These are phyloP conservation scores for Magallana ariakensis DNA, from an alignment of 1,140 invertebrate genomes.

Conservation along the genomic window DNA sequence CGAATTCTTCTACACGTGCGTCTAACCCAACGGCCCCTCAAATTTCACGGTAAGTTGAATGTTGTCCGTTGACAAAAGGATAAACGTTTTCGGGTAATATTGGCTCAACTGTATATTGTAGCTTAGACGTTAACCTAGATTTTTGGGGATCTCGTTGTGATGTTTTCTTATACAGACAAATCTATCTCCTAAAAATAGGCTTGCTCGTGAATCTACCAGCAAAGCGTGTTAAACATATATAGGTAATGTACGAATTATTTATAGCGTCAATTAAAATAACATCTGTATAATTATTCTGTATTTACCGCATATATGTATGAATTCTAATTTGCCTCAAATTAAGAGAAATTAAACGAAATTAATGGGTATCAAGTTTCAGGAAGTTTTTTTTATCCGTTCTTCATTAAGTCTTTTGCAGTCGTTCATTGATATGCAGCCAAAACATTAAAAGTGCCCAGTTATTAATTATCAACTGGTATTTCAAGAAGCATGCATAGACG, in stretches of 20 bases:
- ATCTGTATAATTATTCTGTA: constrained; percentile 23
- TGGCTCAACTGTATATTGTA: too few relatives aligned
- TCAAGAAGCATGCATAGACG: too few relatives aligned
- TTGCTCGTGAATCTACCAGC: neutral
- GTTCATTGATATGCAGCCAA: too few relatives aligned
- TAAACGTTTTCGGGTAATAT: too few relatives aligned
- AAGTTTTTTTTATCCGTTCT: too few relatives aligned
- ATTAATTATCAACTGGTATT: too few relatives aligned
- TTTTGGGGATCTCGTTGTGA: neutral
- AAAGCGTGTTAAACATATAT: neutral
- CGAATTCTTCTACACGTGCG: neutral
- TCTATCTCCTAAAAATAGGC: neutral
- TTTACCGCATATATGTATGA: neutral
- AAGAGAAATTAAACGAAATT: neutral
- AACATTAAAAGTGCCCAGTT: too few relatives aligned
- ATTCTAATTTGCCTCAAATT: constrained; percentile 6
- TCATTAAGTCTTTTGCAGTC: too few relatives aligned
- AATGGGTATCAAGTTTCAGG: too few relatives aligned
- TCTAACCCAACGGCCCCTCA: neutral
- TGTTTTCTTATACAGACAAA: neutral
- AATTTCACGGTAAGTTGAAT: constrained; percentile 13
- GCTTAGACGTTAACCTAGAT: too few relatives aligned
- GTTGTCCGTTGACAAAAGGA: neutral
- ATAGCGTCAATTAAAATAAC: constrained; percentile 15
- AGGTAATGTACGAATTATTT: neutral